Evolutionary conservation across 2,888 invertebrate genomes (phyloP), one percentile per base, ranked within the genome.

Genomic region (Megastigmus dorsalis): DNA sequence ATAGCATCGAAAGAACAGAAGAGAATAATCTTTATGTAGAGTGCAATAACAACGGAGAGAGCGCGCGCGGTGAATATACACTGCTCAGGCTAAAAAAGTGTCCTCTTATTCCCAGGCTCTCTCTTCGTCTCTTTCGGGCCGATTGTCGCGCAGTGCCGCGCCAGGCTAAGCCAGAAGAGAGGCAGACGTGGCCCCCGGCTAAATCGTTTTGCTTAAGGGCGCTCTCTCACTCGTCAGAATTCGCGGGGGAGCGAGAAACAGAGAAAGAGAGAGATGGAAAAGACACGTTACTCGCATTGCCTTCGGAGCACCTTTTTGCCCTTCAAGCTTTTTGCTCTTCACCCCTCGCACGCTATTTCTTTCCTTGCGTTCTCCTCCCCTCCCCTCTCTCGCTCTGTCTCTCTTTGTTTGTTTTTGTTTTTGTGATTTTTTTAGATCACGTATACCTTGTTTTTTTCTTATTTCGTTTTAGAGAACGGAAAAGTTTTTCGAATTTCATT

Each of bases 131-230:
- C 10, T 26, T 20, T 13, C 50, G 28, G 41, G 52, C 55, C 71
- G 57, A 65, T 71, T 65, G 71, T 71, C 65, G 45, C 60, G 9
- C 52, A 28, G 15, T 9, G 48, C 13, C 3, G 18, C 9, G 15
- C 18, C 10, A 13, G 6, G 48, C 1, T 23, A 20, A 57, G 38
- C 9, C 18, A 50, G 13, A 20, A 9, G 54, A 68, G 50, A 54
- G 55, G 15, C 20, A 70, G 55, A 48, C 57, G 55, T 54, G 38
- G 66, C 75, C 48, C 15, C 23, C 15, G 62, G 75, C 75, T 20
- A 71, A 71, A 75, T 67, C 66, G 71, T 55, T 75, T 75, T 75
- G 66, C 71, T 75, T 41, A 62, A 75, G 75, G 62, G 75, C 59
- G 41, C 74, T 74, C 63, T 38, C 33, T 33, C n/a, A 26, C 38